These are phyloP conservation scores for Callimorpha dominula DNA, from an alignment of 2,888 invertebrate species.

Conservation along the genomic window DNA sequence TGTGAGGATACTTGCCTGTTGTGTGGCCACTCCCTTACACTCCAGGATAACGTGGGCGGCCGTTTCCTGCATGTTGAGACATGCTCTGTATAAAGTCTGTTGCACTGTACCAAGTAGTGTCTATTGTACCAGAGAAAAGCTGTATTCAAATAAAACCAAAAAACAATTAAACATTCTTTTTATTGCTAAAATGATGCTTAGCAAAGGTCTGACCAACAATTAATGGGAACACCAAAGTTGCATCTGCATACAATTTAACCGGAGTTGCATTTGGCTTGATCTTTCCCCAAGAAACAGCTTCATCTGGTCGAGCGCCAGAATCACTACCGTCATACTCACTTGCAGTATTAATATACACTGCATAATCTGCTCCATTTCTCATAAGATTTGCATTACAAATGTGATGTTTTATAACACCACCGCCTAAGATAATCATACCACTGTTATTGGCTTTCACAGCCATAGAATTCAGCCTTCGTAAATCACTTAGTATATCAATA, in stretches of 20 bases:
- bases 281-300: slow-evolving; percentile 99
- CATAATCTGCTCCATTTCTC: slow-evolving; percentile 98
- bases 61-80: no score
- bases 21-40: no score
- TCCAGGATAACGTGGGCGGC: no score
- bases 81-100: no score
- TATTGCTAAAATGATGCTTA: slow-evolving; percentile 86
- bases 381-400: slow-evolving; percentile 99
- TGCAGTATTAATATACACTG: slow-evolving; percentile 98
- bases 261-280: slow-evolving; percentile 95
- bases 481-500: slow-evolving; percentile 97
- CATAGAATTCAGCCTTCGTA: slow-evolving; percentile 96
- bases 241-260: slow-evolving; percentile 98
- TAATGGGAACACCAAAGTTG: slow-evolving; percentile 96
- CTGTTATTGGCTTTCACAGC: slow-evolving; percentile 96
- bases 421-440: slow-evolving; percentile 99
- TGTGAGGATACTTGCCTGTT: no score
- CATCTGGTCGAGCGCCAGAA: slow-evolving; percentile 98
- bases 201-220: slow-evolving; percentile 99
- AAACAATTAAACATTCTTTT: slow-evolving; percentile 79
- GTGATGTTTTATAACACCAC: slow-evolving; percentile 99
- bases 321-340: slow-evolving; percentile 99
- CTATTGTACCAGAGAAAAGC: no score
- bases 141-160: slow-evolving; percentile 24
- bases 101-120: no score